Base-by-base conservation (phyloP, 2,797 vertebrate genomes). In the Scleropages formosus region DNA sequence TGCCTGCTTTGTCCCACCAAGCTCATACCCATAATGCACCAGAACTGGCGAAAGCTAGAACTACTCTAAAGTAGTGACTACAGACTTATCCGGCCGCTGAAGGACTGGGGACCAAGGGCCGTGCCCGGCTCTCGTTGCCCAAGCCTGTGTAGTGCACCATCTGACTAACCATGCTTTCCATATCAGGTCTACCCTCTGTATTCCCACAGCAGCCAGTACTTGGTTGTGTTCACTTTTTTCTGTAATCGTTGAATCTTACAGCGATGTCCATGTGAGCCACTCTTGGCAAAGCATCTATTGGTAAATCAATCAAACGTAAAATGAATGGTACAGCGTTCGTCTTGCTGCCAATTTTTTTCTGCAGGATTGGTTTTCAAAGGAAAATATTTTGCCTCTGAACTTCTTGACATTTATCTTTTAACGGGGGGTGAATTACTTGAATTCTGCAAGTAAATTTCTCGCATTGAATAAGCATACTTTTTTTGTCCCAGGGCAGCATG, bases 401-500 rank as follows among this genome's bases (percentile, higher is more conserved):
- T n/a, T 13, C 16, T 61, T 46, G 58, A n/a, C 18, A 44, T 72
- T 39, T 70, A 11, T 18, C 47, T 51, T 16, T 10, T 31, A n/a
- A 22, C 58, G 26, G 26, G 22, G 51, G 22, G 24, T 27, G 15
- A 56, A 56, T 72, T 31, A 47, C n/a, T 22, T 46, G 31, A 27
- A 15, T 72, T 46, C n/a, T 18, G 15, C 15, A 15, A 58, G 51
- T 71, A 58, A 71, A 31, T 60, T 61, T 39, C 26, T 58, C 69
- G 69, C 24, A 61, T 31, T 61, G 53, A 61, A 56, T 56, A 11
- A 53, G 12, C 53, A 39, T 39, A 39, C 10, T n/a, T 13, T 58
- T 13, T 58, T 58, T n/a, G 11, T 60, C 39, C 53, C 78, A 79
- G 71, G 56, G 58, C 80, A 53, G 81, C 81, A 82, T 83, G 80